These are phyloP conservation scores for Boloria euphrosyne DNA, from an alignment of 2,888 invertebrate genomes.

Conservation along the genomic window DNA sequence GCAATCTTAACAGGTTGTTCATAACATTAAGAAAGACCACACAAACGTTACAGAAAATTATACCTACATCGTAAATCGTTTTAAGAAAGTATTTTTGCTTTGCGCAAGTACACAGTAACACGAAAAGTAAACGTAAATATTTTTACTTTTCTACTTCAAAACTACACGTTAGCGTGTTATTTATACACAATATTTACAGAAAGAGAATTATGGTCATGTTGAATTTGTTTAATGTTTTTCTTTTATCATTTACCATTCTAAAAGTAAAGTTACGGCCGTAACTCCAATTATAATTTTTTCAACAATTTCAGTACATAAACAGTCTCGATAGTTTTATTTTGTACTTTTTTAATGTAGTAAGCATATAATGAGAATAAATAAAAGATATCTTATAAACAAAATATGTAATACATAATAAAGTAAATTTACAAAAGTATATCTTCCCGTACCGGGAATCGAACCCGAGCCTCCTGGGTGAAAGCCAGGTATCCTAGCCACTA, in stretches of 20 bases:
- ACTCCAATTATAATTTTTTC: background rate
- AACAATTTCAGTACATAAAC: no score
- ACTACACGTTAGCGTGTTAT: slow-evolving; percentile 2
- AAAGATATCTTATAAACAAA: background rate
- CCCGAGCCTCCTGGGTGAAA: slow-evolving; percentile 89
- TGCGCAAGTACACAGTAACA: slow-evolving; percentile 10
- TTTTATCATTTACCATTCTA: slow-evolving; percentile 9
- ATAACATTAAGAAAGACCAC: slow-evolving; percentile 6
- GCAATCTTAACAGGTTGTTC: no score
- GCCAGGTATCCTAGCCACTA: slow-evolving; percentile 89
- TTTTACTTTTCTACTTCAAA: slow-evolving; percentile 22
- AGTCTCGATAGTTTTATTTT: background rate
- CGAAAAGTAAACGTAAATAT: slow-evolving; percentile 31
- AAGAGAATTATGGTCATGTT: slow-evolving; percentile 4
- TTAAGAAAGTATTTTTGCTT: slow-evolving; percentile 18
- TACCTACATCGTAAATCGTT: slow-evolving; percentile 3
- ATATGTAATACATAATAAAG: no score
- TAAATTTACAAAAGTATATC: background rate
- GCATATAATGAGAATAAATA: background rate
- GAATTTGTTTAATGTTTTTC: background rate
- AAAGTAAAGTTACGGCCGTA: background rate
- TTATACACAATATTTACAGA: slow-evolving; percentile 19
- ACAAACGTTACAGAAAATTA: slow-evolving; percentile 7
- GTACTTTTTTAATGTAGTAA: background rate
- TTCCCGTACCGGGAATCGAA: slow-evolving; percentile 89